These are phyloP conservation scores for Xestia c-nigrum DNA, from an alignment of 2,888 invertebrate species.

Conservation along the genomic window DNA sequence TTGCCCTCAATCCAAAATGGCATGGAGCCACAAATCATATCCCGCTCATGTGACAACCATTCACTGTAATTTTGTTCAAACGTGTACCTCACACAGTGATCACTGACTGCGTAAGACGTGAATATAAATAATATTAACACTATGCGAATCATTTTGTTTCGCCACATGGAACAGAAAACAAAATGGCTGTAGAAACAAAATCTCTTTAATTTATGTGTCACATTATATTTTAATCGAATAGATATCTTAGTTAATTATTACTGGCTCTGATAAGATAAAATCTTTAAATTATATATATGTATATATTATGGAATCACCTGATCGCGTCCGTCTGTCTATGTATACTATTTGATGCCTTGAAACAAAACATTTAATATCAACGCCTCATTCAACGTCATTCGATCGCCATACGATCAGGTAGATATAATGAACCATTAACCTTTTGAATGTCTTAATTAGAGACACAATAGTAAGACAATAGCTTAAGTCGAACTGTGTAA, in stretches of 20 bases:
- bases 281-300: background rate
- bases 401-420: too few relatives aligned
- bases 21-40: conserved; percentile 56
- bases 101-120: conserved; percentile 61
- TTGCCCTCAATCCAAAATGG: conserved; percentile 67
- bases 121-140: conserved; percentile 53
- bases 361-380: too few relatives aligned
- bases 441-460: too few relatives aligned
- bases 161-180: conserved; percentile 23
- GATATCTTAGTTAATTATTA: conserved; percentile 28
- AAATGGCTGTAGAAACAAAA: conserved; percentile 40
- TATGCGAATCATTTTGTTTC: conserved; percentile 55
- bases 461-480: too few relatives aligned
- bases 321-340: background rate
- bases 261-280: conserved; percentile 29
- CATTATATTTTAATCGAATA: conserved; percentile 46
- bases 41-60: conserved; percentile 65
- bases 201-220: conserved; percentile 54
- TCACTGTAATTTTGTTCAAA: conserved; percentile 71
- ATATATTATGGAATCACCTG: background rate
- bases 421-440: too few relatives aligned
- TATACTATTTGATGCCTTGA: background rate
- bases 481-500: too few relatives aligned
- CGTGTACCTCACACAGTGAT: conserved; percentile 70
- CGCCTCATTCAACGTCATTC: too few relatives aligned